Evolutionary conservation across 2,797 vertebrate species (phyloP), one percentile per base, ranked within the genome.

Genomic region (Erpetoichthys calabaricus): DNA sequence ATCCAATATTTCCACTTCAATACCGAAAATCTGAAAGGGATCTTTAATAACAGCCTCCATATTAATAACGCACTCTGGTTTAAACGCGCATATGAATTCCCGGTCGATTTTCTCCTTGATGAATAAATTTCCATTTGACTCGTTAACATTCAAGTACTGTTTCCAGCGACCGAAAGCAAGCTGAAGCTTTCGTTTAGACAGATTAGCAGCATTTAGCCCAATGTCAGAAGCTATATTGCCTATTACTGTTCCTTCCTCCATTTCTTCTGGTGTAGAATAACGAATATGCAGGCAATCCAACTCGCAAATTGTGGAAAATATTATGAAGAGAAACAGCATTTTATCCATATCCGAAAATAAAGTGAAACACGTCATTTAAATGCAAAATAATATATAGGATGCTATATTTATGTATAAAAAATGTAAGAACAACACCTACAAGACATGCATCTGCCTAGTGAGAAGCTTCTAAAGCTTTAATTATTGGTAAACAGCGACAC

Each of bases 211-310:
- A 2, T 74, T 67, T 43, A 87, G 58, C 4, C 70, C 72, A 52
- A 88, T 57, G 67, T 86, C 84, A 3, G 71, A 59, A 8, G 76
- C 78, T 62, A 87, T 60, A 67, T 80, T 85, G 1, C 78, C 80
- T 44, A 87, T 77, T 8, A 85, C 68, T 0, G 71, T 79, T 1
- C 80, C 78, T 57, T 70, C 73, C 47, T 82, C 78, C 70, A 78
- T 71, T 69, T 88, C 84, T 52, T 87, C 85, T 1, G 69, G 62
- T 3, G 82, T 57, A 4, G 83, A 80, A 64, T 87, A 86, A 44
- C 75, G 82, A 41, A 69, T 76, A 42, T 58, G 56, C n/a, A n/a
- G n/a, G n/a, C n/a, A n/a, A n/a, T n/a, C n/a, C n/a, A n/a, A n/a
- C n/a, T n/a, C n/a, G n/a, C n/a, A n/a, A n/a, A n/a, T n/a, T n/a